Evolutionary conservation across 2,113 vertebrate species (phyloP).

Genomic region (Montifringilla adamsi): DNA sequence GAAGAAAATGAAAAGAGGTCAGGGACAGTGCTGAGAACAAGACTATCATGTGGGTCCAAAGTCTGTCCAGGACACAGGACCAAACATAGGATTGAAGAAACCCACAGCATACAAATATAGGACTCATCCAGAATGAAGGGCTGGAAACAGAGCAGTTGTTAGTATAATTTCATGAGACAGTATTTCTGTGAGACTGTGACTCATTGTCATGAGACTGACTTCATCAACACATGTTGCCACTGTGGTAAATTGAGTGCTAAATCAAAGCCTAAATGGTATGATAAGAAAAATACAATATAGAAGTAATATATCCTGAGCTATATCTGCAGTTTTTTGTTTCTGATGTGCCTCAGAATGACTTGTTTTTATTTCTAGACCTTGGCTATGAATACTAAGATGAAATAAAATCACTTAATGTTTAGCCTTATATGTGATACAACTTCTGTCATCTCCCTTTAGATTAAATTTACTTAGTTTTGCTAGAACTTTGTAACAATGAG

Average conservation of each 20-base stretch:
- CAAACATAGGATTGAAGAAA: neutral
- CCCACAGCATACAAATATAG: rapidly evolving
- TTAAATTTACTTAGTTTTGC: neutral
- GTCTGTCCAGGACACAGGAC: neutral
- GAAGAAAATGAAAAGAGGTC: neutral
- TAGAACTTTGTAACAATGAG: neutral
- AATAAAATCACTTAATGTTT: neutral
- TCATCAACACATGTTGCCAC: neutral
- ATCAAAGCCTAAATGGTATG: neutral
- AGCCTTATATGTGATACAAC: neutral
- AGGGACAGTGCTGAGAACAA: neutral
- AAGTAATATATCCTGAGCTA: neutral
- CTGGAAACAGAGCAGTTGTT: neutral
- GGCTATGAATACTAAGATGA: neutral
- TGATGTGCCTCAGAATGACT: neutral
- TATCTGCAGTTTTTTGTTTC: neutral
- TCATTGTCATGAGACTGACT: neutral
- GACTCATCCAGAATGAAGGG: neutral
- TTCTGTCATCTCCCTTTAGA: neutral
- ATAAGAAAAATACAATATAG: neutral
- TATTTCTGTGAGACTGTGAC: neutral
- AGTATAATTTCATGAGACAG: neutral
- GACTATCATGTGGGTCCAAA: neutral
- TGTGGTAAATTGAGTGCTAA: neutral
- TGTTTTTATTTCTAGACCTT: neutral